Base-by-base conservation (phyloP, 2,113 vertebrate genomes). In the Clarias gariepinus region DNA sequence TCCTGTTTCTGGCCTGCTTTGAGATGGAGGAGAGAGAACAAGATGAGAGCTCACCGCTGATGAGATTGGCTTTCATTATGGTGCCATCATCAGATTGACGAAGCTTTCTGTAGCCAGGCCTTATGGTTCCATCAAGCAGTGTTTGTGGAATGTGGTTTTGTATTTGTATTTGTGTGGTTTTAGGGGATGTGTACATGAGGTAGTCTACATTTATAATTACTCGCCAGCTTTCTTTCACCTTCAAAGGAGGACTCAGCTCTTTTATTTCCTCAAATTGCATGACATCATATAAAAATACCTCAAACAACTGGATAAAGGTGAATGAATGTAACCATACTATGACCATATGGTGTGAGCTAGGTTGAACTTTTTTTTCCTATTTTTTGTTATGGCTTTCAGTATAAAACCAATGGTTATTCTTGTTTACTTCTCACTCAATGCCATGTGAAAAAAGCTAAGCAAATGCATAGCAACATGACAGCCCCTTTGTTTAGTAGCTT, bases 1-100 rank as follows among this genome's bases (percentile, higher is more conserved):
- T 88, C 66, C 58, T 53, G 61, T 88, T 87, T 79, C 85, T 74
- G 79, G 58, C 47, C 64, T 73, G 82, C 86, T 87, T 74, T 36
- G 61, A 64, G 79, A 55, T 74, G 53, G 41, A 81, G 55, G 57
- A 52, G 47, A 63, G 80, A 47, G 77, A 87, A 80, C 55, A 10
- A 21, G 28, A 63, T 66, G 41, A 87, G 77, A 57, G 71, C n/a
- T 82, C 60, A 60, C 25, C 19, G 19, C 57, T 86, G 81, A 89
- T 86, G 78, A 77, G 84, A 76, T 58, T 28, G 79, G 23, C 80
- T 80, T 68, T 63, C 57, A 86, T 89, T 81, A 87, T 81, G 60
- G 69, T 52, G 66, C 81, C 81, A 87, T 86, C 87, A 89, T 78
- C 83, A 71, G 68, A 79, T 52, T 28, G 64, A 55, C 4, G 25